Percentiles rank a stretch among this genome's conserved stretches.
Evolutionary conservation across 2,797 vertebrate species (phyloP).

Genomic region (Chaunax sp.): DNA sequence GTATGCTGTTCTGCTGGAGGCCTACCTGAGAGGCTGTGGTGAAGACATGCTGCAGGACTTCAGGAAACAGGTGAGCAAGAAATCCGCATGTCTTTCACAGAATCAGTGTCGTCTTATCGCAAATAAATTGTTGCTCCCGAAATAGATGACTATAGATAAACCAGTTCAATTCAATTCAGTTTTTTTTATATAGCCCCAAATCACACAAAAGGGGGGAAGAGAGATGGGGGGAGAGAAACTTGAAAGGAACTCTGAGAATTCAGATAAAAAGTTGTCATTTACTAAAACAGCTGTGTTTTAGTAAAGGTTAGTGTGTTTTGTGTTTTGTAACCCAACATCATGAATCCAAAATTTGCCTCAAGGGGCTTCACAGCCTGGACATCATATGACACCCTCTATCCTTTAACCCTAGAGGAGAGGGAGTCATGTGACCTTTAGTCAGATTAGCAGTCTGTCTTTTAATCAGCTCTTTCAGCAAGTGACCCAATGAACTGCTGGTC

Average conservation of each 20-base stretch:
- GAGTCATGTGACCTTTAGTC: not conserved
- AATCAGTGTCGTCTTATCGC: not conserved
- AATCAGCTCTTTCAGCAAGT: not conserved
- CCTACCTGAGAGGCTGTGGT: constrained; percentile 95
- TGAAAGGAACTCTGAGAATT: too few relatives aligned
- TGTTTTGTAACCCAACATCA: not conserved
- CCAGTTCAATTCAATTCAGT: too few relatives aligned
- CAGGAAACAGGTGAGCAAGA: constrained; percentile 84
- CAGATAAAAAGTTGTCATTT: too few relatives aligned
- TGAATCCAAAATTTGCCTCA: not conserved
- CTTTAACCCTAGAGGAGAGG: too few relatives aligned
- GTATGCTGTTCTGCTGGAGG: constrained; percentile 95
- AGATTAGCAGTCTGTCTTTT: not conserved
- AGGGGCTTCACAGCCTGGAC: not conserved
- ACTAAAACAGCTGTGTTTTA: too few relatives aligned
- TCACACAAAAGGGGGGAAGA: too few relatives aligned
- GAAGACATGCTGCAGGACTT: constrained; percentile 94
- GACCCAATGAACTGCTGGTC: not conserved
- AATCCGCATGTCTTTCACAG: fast-evolving
- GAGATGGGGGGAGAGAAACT: too few relatives aligned
- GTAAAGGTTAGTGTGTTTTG: too few relatives aligned
- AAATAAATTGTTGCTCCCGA: not conserved
- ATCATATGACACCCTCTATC: too few relatives aligned
- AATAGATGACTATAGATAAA: not conserved
- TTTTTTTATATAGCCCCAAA: too few relatives aligned